These are phyloP conservation scores for Conus betulinus DNA, from an alignment of 1,140 invertebrate genomes.

Conservation along the genomic window DNA sequence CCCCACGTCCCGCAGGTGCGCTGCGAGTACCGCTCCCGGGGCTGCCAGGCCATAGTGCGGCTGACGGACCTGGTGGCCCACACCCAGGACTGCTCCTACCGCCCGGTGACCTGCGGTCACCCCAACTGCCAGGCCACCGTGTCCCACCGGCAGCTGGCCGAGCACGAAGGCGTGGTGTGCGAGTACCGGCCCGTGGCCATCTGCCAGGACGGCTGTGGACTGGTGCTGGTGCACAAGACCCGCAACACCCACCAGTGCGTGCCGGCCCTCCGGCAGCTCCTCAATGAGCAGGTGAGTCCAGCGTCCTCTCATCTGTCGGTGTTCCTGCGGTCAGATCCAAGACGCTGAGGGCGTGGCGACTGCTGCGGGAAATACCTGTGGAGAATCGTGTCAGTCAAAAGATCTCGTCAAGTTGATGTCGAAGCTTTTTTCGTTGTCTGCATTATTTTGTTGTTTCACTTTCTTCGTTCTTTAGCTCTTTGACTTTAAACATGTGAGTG, in stretches of 20 bases:
- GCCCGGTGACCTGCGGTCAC: constrained; percentile 53
- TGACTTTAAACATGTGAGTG: too few species aligned
- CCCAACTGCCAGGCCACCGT: constrained; percentile 46
- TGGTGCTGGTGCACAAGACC: constrained; percentile 47
- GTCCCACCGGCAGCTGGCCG: constrained; percentile 37
- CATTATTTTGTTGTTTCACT: too few species aligned
- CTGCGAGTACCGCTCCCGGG: constrained; percentile 52
- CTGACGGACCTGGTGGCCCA: constrained; percentile 53
- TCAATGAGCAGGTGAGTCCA: constrained; percentile 30
- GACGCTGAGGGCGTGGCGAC: not conserved
- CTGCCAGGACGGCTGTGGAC: constrained; percentile 58
- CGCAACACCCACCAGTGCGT: constrained; percentile 53
- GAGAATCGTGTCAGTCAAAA: not conserved
- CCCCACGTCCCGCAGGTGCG: constrained; percentile 43
- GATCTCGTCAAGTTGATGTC: too few species aligned
- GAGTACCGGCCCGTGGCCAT: constrained; percentile 49
- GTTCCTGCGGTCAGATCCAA: not conserved
- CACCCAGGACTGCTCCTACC: constrained; percentile 48
- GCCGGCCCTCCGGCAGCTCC: constrained; percentile 48
- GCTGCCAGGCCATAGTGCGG: constrained; percentile 49
- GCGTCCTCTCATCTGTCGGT: not conserved
- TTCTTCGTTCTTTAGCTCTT: too few species aligned
- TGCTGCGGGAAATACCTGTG: not conserved
- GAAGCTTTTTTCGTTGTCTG: too few species aligned
- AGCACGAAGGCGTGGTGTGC: constrained; percentile 52